Evolutionary conservation across 2,888 invertebrate genomes (phyloP).

Genomic region (Ischnus inquisitorius): DNA sequence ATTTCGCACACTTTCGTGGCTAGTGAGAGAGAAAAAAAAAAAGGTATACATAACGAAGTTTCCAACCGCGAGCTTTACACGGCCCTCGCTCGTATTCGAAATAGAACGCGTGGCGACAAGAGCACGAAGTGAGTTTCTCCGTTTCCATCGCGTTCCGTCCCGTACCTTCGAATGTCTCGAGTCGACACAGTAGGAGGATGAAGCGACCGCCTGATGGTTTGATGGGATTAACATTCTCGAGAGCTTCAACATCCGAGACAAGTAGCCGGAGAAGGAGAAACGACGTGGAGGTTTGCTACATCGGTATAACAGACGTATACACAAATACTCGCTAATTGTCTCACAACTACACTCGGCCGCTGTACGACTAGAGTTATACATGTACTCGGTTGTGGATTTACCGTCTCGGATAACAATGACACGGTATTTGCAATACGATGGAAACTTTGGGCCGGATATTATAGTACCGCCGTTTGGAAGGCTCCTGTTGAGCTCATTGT

Average conservation of each 20-base stretch:
- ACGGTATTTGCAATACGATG: not conserved
- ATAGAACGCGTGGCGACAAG: not conserved
- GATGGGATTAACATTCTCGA: constrained; percentile 31
- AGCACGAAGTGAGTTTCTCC: not conserved
- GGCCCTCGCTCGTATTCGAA: not conserved
- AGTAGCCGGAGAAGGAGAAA: not conserved
- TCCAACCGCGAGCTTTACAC: not conserved
- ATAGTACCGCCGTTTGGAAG: not conserved
- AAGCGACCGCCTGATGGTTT: not conserved
- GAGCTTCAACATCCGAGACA: constrained; percentile 16
- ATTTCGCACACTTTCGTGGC: not conserved
- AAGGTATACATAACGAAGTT: not conserved
- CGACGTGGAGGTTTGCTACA: not conserved
- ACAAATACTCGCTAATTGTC: constrained; percentile 1
- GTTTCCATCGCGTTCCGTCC: not conserved
- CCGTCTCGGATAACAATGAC: constrained; percentile 1
- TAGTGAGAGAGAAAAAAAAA: not conserved
- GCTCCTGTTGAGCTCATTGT: not conserved
- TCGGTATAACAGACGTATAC: not conserved
- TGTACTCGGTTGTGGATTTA: not conserved
- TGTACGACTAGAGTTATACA: not conserved
- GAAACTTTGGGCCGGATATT: not conserved
- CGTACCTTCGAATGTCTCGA: not conserved
- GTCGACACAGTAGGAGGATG: not conserved
- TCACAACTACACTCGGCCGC: not conserved